phyloP scores from a whole-genome alignment of 2,888 invertebrate species.

The Zaprionus bogoriensis region DNA sequence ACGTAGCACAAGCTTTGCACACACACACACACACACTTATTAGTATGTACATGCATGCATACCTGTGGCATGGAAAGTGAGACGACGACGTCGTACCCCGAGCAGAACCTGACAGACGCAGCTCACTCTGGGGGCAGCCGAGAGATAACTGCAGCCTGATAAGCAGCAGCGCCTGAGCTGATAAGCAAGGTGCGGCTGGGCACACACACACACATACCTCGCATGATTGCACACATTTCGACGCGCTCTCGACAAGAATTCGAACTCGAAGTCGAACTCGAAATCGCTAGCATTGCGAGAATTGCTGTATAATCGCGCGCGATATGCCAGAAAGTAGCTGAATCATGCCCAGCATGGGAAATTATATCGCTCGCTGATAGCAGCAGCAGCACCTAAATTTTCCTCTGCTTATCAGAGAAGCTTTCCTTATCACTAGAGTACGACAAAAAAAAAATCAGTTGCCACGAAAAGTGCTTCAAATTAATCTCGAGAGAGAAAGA shows the following conservation, averaged over 20 bases:
- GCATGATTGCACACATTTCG: constrained; percentile 25
- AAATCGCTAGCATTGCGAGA: too few relatives aligned
- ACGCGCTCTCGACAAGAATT: neutral
- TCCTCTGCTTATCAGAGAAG: neutral
- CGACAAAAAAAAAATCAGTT: neutral
- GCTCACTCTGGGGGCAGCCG: constrained; percentile 19
- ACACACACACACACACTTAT: neutral
- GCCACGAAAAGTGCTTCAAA: too few relatives aligned
- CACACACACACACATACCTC: neutral
- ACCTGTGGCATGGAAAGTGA: constrained; percentile 13
- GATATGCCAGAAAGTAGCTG: neutral
- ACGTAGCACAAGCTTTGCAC: neutral
- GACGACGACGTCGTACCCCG: neutral
- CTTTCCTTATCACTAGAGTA: too few relatives aligned
- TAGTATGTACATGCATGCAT: neutral
- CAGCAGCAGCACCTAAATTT: neutral
- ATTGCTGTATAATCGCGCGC: neutral
- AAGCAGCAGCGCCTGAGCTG: constrained; percentile 9
- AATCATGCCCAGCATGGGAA: constrained; percentile 4
- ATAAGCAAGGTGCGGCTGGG: constrained; percentile 19
- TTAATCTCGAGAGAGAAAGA: too few relatives aligned
- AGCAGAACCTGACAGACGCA: constrained; percentile 17
- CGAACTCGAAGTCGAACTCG: neutral
- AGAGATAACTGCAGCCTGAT: constrained; percentile 17
- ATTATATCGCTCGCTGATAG: neutral